Percentiles rank a stretch among this genome's conserved stretches.
Conservation (phyloP, 2,113 vertebrate species). For the Cheirogaleus medius region DNA sequence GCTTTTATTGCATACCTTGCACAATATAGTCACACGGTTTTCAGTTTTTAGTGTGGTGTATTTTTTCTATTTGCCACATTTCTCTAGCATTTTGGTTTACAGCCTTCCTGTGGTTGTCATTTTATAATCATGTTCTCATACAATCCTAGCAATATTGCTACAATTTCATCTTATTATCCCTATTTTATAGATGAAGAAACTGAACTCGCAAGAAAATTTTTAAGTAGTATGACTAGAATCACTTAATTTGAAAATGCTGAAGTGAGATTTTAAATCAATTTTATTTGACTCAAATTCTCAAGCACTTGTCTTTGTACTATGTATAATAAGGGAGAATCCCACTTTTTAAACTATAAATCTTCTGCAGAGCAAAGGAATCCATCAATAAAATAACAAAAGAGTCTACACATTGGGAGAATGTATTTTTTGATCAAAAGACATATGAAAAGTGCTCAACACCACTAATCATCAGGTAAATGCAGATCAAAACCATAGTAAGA, state of each 20-base stretch:
- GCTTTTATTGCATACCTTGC: background rate
- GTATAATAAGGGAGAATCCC: background rate
- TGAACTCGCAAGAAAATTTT: background rate
- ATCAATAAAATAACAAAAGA: background rate
- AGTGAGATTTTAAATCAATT: background rate
- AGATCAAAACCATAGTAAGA: background rate
- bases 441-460: background rate
- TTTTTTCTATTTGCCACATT: background rate
- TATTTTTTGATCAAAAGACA: background rate
- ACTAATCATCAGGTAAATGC: background rate
- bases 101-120: background rate
- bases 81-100: background rate
- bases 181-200: background rate
- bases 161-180: background rate
- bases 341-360: background rate
- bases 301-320: background rate
- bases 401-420: accelerated
- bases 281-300: background rate
- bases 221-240: background rate
- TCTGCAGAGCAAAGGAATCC: background rate
- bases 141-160: background rate
- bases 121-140: background rate
- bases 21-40: background rate
- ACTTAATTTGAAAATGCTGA: background rate
- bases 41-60: background rate